Base-by-base conservation (phyloP, 2,113 vertebrate genomes). In the Gallinago undulata region DNA sequence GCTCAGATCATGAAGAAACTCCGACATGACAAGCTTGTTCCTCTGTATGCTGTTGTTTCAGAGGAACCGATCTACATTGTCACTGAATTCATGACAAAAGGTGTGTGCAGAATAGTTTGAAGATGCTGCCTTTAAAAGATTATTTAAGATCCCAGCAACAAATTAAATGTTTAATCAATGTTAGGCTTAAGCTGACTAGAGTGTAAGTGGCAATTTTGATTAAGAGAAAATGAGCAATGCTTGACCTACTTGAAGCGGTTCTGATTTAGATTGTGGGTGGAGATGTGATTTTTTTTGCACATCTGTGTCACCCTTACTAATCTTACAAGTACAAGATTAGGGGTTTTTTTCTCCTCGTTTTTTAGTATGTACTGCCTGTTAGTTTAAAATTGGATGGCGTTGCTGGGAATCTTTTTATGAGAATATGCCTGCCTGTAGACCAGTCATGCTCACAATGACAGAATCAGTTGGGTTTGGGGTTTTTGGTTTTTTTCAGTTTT, bases 1-100 rank as follows among this genome's bases (percentile, higher is more conserved):
- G 99, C 99, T 70, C 99, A 99, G 96, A 99, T 99, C 96, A 99
- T 99, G 99, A 99, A 99, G 97, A 99, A 99, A 72, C 97, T 99
- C 25, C 94, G 99, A 39, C 99, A 99, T 1, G 99, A 99, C 97
- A 99, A 99, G 81, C 98, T 99, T 91, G 99, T 99, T 94, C 99
- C 99, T 1, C 98, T 99, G 0, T 99, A 99, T 12, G 99, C 99
- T 1, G 99, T 99, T 75, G 99, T 99, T 94, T 99, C 99, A 15
- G 99, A 99, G 97, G 99, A 99, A 8, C 99, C 99, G 45, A 99
- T 99, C 97, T 99, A 99, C 83, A 99, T 99, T 1, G 99, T 99
- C 96, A 99, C 99, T 27, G 99, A 99, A 97, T 99, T 99, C 97
- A 99, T 99, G 99, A 98, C 98, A 93, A 99, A 99, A 99, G 99